Base-by-base conservation (phyloP, 2,888 invertebrate genomes). In the Agrotis clavis region DNA sequence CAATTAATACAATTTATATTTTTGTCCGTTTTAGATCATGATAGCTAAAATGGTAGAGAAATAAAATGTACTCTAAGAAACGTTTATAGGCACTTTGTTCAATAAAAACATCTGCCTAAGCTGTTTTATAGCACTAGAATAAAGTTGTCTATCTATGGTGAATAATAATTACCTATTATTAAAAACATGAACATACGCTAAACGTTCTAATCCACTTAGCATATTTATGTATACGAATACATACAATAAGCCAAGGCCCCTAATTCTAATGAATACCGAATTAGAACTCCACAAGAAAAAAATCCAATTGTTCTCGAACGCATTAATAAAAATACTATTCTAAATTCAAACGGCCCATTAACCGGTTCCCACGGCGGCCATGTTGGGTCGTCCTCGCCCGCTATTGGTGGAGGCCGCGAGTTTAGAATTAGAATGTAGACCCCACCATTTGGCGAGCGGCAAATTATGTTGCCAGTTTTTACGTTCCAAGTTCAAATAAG, bases 401-500 rank as follows among this genome's bases (percentile, higher is more conserved):
- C 94, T 90, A 96, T 96, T 96, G 96, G 96, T 90, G 93, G 94
- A 94, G 95, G 95, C 94, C 94, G 86, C 89, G 89, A 91, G 95
- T 94, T 95, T 95, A 95, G 95, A 95, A 96, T 96, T 96, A 96
- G 96, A 96, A 96, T 95, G 93, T 94, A 93, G 94, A 94, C 95
- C 96, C 96, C 94, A 95, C 96, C 96, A 95, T 96, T 96, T 95
- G 94, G 94, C 94, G 94, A 94, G 92, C 95, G 92, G 94, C 92
- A 94, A 95, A 95, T 94, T 94, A 93, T 94, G 92, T 94, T 91
- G 91, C 92, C 89, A 90, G 91, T 92, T 85, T 92, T 95, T 92
- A 90, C 89, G 89, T 92, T 89, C 90, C 91, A 93, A 93, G 92
- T 93, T 94, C 93, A 93, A 94, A 94, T 92, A 91, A 91, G 94